Base-by-base conservation (phyloP, 2,888 invertebrate species). In the Conops quadrifasciatus region DNA sequence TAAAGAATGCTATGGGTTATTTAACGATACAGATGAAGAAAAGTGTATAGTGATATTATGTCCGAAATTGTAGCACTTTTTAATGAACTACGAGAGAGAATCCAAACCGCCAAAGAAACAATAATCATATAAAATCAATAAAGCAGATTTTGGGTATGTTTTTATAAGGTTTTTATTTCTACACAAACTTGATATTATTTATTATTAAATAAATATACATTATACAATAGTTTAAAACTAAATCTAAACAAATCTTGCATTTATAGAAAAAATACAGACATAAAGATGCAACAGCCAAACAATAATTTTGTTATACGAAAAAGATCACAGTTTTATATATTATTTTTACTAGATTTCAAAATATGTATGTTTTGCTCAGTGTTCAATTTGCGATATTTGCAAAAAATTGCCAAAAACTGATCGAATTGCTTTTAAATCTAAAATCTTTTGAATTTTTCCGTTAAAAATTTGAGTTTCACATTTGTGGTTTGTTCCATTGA, bases 281-380 rank as follows among this genome's bases (percentile, higher is more conserved):
- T 56, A 66, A 45, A 72, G 67, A 71, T 73, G 77, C 79, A 79
- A 80, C 79, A 79, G 80, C 80, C 79, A 78, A 80, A 80, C 76
- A 76, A 78, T 76, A 79, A 79, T 81, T 80, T 81, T 78, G 79
- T 77, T 71, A 74, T 75, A 77, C 75, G 75, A 78, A 78, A 77
- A 78, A 83, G 83, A 84, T 84, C 84, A 84, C 84, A 84, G 84
- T 82, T 84, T 81, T 80, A 78, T 69, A 67, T 72, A 73, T 74
- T 76, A 79, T 78, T 81, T 82, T 79, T 78, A 80, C 79, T 81
- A 81, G 77, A 78, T 81, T 80, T 76, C 78, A 49, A 58, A 62
- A 67, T 28, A 59, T 53, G 24, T 51, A 28, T 49, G 24, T 45
- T 36, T 36, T 36, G 36, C 36, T 36, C 36, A 36, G 9, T 36